Conservation (phyloP, 2,888 invertebrate species). For the Catocala nupta region DNA sequence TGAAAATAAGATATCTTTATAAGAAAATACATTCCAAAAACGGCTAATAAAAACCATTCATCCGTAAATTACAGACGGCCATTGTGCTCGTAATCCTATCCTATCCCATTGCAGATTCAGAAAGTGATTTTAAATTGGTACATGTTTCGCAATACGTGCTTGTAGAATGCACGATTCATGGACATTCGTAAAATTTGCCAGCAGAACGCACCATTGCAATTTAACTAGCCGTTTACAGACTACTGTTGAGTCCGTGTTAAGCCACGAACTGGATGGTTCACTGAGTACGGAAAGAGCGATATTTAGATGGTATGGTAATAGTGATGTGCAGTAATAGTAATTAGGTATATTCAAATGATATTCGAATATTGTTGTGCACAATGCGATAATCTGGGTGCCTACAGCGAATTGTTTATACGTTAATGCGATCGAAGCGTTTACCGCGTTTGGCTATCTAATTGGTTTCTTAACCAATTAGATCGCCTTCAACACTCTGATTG, state of each 20-base stretch:
- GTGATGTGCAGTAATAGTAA: no score
- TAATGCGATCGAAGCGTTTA: no score
- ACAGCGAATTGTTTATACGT: no score
- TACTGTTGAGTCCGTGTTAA: conserved; percentile 13
- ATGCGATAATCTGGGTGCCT: no score
- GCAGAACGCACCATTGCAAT: conserved; percentile 29
- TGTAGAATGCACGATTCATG: conserved; percentile 27
- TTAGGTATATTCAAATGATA: no score
- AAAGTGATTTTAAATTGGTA: conserved; percentile 39
- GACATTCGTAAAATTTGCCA: conserved; percentile 42
- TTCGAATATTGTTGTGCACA: no score
- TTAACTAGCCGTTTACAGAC: conserved; percentile 30
- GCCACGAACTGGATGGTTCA: conserved; percentile 8
- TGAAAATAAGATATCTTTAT: no score
- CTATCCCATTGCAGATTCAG: conserved; percentile 16
- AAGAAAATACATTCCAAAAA: background rate
- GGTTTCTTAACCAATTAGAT: no score
- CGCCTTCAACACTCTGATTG: no score
- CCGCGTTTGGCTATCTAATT: no score
- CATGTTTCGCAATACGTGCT: conserved; percentile 30
- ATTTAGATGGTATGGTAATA: no score
- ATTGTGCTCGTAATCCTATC: conserved; percentile 1
- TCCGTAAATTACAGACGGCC: conserved; percentile 6
- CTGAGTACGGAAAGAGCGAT: conserved; percentile 12
- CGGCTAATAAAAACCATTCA: background rate